Percentiles rank a stretch among this genome's conserved stretches.
Evolutionary conservation across 2,797 vertebrate genomes (phyloP).

Genomic region (Centropyge bicolor): DNA sequence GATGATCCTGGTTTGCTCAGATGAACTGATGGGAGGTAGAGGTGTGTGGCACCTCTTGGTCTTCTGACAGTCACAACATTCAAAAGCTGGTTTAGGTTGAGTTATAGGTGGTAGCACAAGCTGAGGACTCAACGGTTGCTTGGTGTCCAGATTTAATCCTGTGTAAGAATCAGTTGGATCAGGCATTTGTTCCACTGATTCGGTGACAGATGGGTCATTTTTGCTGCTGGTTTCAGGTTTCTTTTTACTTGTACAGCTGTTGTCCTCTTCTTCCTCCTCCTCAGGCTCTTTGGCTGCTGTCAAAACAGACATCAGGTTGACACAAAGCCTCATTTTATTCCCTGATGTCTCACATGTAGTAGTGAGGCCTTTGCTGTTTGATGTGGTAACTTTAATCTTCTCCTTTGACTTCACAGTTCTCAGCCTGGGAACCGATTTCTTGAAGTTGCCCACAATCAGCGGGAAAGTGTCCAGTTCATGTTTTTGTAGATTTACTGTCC

Average conservation of each 20-base stretch:
- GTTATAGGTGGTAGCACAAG: constrained; percentile 48
- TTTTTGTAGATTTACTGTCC: constrained; percentile 13
- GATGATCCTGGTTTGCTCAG: constrained; percentile 15
- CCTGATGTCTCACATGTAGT: constrained; percentile 53
- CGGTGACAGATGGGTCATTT: neutral
- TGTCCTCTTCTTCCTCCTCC: constrained; percentile 38
- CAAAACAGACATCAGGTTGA: constrained; percentile 75
- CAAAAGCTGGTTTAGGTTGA: constrained; percentile 8
- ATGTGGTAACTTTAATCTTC: constrained; percentile 17
- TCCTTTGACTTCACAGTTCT: constrained; percentile 50
- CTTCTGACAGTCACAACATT: neutral
- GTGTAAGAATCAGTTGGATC: neutral
- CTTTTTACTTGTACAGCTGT: neutral
- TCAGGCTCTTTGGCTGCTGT: constrained; percentile 61
- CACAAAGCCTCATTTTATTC: constrained; percentile 65
- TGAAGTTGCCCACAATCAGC: constrained; percentile 42
- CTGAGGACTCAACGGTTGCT: neutral
- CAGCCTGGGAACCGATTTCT: constrained; percentile 41
- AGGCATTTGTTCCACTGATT: constrained; percentile 16
- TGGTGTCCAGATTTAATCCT: constrained; percentile 8
- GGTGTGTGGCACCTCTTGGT: neutral
- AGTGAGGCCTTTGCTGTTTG: neutral
- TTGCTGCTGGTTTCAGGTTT: constrained; percentile 25
- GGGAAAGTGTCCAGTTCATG: constrained; percentile 12
- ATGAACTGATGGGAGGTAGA: constrained; percentile 40